These are phyloP conservation scores for Chionis minor DNA, from an alignment of 2,113 vertebrate genomes.

Conservation along the genomic window DNA sequence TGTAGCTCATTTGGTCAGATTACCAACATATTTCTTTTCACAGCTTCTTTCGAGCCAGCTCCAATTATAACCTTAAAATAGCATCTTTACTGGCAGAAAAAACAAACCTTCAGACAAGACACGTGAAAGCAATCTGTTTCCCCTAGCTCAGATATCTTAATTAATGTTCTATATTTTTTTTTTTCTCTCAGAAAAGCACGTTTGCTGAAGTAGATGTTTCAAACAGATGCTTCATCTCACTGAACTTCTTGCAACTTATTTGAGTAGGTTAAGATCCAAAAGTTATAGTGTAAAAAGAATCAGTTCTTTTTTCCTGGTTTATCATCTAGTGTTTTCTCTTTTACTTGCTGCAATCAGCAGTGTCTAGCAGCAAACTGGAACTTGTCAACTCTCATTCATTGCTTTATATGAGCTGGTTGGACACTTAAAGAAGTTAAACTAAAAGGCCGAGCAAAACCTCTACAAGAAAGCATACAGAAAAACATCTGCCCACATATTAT, in stretches of 20 bases:
- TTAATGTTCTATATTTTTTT: background rate
- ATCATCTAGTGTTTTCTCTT: background rate
- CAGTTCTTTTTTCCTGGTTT: background rate
- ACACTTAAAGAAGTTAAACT: background rate
- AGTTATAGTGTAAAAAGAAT: background rate
- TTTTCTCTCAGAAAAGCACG: background rate
- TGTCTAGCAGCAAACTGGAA: background rate
- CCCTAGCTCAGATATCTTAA: background rate
- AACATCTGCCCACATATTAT: background rate
- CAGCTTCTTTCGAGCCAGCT: constrained; percentile 46
- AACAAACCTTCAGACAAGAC: background rate
- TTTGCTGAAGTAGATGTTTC: background rate
- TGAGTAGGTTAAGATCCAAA: background rate
- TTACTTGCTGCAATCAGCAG: background rate
- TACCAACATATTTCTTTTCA: constrained; percentile 46
- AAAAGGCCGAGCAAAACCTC: background rate
- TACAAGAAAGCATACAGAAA: background rate
- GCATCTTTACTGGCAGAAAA: constrained; percentile 9
- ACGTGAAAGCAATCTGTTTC: constrained; percentile 35
- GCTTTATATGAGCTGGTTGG: background rate
- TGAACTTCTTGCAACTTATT: background rate
- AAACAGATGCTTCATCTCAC: background rate
- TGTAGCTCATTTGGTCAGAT: constrained; percentile 47
- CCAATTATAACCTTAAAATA: constrained; percentile 59
- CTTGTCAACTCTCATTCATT: background rate